A percentile compares a stretch with the other conserved stretches of the same genome.
Conservation (phyloP, 2,113 vertebrate species). For the Heterotis niloticus region DNA sequence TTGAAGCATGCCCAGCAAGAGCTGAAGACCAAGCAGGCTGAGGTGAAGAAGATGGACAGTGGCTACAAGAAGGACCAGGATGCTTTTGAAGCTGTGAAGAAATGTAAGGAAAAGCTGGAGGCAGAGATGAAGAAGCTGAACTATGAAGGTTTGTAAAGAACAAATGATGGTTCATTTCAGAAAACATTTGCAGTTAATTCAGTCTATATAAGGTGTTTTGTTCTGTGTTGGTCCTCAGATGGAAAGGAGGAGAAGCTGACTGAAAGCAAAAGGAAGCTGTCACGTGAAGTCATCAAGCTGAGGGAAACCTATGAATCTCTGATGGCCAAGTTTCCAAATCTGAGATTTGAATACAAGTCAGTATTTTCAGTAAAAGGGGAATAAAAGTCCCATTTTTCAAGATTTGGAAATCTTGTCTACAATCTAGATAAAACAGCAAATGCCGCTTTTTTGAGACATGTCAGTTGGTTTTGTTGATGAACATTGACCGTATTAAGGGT, state of each 20-base stretch:
- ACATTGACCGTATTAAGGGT: background rate
- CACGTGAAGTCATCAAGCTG: constrained; percentile 60
- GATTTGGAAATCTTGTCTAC: too few relatives aligned
- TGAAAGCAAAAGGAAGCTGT: constrained; percentile 68
- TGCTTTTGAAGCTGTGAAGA: constrained; percentile 65
- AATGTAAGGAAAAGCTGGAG: constrained; percentile 71
- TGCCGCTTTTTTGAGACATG: background rate
- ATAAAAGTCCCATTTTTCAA: too few relatives aligned
- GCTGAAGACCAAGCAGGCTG: constrained; percentile 79
- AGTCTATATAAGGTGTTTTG: background rate
- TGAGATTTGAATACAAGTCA: constrained; percentile 90
- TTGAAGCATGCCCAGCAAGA: constrained; percentile 82
- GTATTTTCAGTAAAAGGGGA: constrained; percentile 10
- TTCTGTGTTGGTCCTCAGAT: constrained; percentile 55
- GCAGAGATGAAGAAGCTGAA: constrained; percentile 73
- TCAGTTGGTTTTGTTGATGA: background rate
- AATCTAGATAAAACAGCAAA: too few relatives aligned
- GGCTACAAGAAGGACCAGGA: constrained; percentile 81
- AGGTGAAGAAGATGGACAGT: constrained; percentile 84
- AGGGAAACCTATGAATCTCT: constrained; percentile 74
- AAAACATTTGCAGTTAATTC: background rate
- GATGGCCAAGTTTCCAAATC: constrained; percentile 77
- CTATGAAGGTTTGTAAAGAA: constrained; percentile 74
- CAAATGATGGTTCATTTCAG: background rate
- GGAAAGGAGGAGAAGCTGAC: constrained; percentile 73